These are phyloP conservation scores for Bedellia somnulentella DNA, from an alignment of 2,888 invertebrate species.

Conservation along the genomic window DNA sequence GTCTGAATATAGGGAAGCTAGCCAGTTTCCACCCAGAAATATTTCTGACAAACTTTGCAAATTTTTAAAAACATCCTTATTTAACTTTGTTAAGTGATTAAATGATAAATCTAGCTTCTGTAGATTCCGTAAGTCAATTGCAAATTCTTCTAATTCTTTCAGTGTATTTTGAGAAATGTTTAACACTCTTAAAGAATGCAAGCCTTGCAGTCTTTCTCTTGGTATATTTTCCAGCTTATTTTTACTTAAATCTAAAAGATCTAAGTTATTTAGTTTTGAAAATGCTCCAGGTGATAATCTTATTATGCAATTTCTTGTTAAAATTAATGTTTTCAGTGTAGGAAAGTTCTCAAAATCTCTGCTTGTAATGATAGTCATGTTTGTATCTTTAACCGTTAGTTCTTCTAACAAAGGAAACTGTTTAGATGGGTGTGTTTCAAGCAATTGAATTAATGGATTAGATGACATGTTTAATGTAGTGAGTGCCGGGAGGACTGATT, in stretches of 20 bases:
- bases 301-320: conserved; percentile 74
- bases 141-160: conserved; percentile 80
- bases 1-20: conserved; percentile 75
- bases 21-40: conserved; percentile 80
- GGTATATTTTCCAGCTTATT: conserved; percentile 84
- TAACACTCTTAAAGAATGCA: conserved; percentile 70
- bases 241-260: conserved; percentile 77
- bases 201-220: conserved; percentile 79
- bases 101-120: conserved; percentile 80
- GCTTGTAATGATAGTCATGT: conserved; percentile 79
- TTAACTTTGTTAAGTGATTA: conserved; percentile 79
- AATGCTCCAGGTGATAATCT: conserved; percentile 85
- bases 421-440: conserved; percentile 70
- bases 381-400: conserved; percentile 76
- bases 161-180: conserved; percentile 85
- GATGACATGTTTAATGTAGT: conserved; percentile 80
- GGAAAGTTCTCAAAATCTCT: conserved; percentile 86
- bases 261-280: conserved; percentile 71
- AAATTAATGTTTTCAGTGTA: conserved; percentile 71
- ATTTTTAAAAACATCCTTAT: conserved; percentile 74
- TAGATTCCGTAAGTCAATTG: conserved; percentile 73
- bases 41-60: conserved; percentile 77
- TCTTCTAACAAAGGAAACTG: conserved; percentile 80
- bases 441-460: conserved; percentile 76
- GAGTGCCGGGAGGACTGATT: conserved; percentile 71